A percentile compares a stretch with the other conserved stretches of the same genome.
Conservation (phyloP, 2,113 vertebrate species). For the Oreochromis niloticus region DNA sequence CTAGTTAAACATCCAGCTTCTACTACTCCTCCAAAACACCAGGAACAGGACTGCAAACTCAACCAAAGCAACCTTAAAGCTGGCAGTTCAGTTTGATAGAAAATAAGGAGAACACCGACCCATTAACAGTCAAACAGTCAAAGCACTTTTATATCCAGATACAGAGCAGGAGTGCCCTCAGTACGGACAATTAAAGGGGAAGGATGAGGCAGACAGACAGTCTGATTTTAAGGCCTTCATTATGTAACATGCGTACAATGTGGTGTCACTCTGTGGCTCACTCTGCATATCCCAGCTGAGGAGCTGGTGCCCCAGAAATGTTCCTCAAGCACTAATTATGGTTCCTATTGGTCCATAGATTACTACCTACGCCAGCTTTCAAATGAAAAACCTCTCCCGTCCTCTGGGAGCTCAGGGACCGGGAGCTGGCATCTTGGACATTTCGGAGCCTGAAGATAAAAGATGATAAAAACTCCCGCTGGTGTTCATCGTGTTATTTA, state of each 20-base stretch:
- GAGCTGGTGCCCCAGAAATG: slow-evolving; percentile 37
- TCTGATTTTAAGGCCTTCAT: slow-evolving; percentile 51
- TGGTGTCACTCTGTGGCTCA: slow-evolving; percentile 29
- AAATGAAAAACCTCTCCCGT: slow-evolving; percentile 17
- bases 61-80: not conserved
- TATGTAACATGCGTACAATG: slow-evolving; percentile 28
- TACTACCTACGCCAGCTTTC: slow-evolving; percentile 33
- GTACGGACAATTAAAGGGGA: not conserved
- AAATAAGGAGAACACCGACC: not conserved
- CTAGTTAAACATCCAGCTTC: not conserved
- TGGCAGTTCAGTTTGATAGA: not conserved
- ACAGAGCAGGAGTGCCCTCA: not conserved
- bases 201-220: not conserved
- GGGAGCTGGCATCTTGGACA: not conserved
- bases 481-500: slow-evolving; percentile 10
- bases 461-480: not conserved
- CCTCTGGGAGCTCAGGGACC: not conserved
- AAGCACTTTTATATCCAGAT: not conserved
- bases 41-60: not conserved
- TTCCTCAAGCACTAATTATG: slow-evolving; percentile 53
- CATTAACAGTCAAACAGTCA: not conserved
- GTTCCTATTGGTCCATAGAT: slow-evolving; percentile 40
- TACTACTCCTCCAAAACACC: not conserved
- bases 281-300: slow-evolving; percentile 13
- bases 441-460: slow-evolving; percentile 7